Evolutionary conservation across 2,113 vertebrate genomes (phyloP).

Genomic region (Silurus meridionalis): DNA sequence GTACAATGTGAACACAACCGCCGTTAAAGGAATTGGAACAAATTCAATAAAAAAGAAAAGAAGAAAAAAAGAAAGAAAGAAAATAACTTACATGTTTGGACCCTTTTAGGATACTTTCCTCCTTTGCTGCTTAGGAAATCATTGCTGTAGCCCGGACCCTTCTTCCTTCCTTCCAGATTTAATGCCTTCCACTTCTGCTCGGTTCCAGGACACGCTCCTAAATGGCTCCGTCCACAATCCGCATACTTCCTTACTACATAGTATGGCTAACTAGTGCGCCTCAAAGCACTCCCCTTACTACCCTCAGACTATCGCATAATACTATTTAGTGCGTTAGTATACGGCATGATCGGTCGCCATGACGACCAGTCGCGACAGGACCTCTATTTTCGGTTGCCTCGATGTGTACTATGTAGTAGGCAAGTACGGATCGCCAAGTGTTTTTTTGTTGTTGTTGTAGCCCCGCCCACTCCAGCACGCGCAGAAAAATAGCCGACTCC

Average conservation of each 20-base stretch:
- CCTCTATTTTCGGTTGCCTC: not conserved
- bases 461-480: constrained; percentile 45
- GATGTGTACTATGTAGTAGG: not conserved
- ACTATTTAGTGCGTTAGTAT: not conserved
- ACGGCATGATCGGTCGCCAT: not conserved
- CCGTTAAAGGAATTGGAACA: not conserved
- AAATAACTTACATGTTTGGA: no score
- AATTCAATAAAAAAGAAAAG: not conserved
- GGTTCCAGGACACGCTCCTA: constrained; percentile 40
- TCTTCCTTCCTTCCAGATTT: not conserved
- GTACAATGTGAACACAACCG: not conserved
- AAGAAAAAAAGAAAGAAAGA: no score
- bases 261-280: not conserved
- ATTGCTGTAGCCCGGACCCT: not conserved
- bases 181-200: not conserved
- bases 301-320: not conserved
- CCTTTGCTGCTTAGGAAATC: not conserved
- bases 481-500: constrained; percentile 54
- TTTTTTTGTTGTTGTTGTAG: constrained; percentile 45
- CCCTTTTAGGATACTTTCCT: no score
- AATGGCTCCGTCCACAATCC: not conserved
- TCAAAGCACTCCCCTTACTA: no score
- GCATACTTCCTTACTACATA: not conserved
- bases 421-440: not conserved
- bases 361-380: not conserved